Evolutionary conservation across 2,797 vertebrate species (phyloP).

Genomic region (Tinamus major): DNA sequence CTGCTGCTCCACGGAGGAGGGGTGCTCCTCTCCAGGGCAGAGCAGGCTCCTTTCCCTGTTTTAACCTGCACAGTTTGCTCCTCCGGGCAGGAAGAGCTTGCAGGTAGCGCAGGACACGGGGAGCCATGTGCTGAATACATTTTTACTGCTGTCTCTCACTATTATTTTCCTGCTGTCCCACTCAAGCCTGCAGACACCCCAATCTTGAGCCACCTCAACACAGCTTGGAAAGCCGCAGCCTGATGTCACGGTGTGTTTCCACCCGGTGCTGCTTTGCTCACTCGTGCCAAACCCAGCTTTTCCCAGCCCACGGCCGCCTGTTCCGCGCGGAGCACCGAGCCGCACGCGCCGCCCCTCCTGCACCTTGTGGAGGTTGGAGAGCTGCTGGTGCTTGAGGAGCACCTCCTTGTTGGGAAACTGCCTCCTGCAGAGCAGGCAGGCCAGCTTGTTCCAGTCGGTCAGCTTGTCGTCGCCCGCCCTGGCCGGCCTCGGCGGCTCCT

Average conservation of each 20-base stretch:
- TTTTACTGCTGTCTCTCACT: neutral
- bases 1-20: neutral
- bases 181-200: neutral
- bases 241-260: neutral
- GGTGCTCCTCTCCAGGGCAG: neutral
- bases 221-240: slow-evolving; percentile 37
- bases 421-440: slow-evolving; percentile 94
- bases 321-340: neutral
- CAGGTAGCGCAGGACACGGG: neutral
- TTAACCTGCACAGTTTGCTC: neutral
- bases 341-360: neutral
- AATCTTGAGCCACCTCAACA: neutral
- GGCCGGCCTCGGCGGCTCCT: slow-evolving; percentile 76
- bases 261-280: neutral
- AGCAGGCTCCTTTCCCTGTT: neutral
- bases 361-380: slow-evolving; percentile 97
- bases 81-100: neutral
- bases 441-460: slow-evolving; percentile 98
- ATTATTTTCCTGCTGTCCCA: neutral
- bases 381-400: slow-evolving; percentile 94
- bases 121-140: neutral
- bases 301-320: neutral
- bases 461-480: slow-evolving; percentile 89
- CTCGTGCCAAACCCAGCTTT: neutral
- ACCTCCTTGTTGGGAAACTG: slow-evolving; percentile 97